These are phyloP conservation scores for Synanthedon vespiformis DNA, from an alignment of 2,888 invertebrate species.

Conservation along the genomic window DNA sequence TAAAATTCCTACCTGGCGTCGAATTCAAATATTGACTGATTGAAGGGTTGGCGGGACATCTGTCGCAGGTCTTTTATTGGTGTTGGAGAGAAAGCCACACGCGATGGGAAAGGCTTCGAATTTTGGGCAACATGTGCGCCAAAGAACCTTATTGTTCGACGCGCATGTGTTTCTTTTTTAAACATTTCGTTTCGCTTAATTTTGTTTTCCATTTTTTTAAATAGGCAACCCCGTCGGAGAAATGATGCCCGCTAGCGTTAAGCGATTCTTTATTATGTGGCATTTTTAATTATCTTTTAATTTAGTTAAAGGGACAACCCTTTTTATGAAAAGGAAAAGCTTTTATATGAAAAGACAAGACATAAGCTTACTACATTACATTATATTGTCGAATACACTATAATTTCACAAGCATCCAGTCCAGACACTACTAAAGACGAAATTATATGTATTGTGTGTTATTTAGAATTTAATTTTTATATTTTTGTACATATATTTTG, in stretches of 20 bases:
- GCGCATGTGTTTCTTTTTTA: not conserved
- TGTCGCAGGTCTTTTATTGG: slow-evolving; percentile 37
- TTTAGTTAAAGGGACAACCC: too few relatives aligned
- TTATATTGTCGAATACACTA: too few relatives aligned
- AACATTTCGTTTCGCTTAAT: not conserved
- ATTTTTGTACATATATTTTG: too few relatives aligned
- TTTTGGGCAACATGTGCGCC: slow-evolving; percentile 37
- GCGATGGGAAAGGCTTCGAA: slow-evolving; percentile 25
- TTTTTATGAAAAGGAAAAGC: too few relatives aligned
- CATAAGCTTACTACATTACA: too few relatives aligned
- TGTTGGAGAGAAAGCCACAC: slow-evolving; percentile 37
- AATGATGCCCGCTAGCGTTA: not conserved
- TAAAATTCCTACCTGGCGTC: slow-evolving; percentile 18
- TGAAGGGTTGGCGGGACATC: slow-evolving; percentile 62
- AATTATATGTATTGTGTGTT: too few relatives aligned
- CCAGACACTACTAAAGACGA: too few relatives aligned
- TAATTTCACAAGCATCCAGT: too few relatives aligned
- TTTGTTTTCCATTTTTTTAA: not conserved
- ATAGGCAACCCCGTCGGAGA: not conserved
- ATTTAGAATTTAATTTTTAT: too few relatives aligned
- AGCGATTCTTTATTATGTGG: not conserved
- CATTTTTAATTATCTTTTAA: not conserved
- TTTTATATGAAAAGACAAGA: too few relatives aligned
- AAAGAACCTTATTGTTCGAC: slow-evolving; percentile 26
- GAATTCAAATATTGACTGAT: slow-evolving; percentile 67